Base-by-base conservation (phyloP, 2,888 invertebrate genomes). In the Carpatolechia fugitivella region DNA sequence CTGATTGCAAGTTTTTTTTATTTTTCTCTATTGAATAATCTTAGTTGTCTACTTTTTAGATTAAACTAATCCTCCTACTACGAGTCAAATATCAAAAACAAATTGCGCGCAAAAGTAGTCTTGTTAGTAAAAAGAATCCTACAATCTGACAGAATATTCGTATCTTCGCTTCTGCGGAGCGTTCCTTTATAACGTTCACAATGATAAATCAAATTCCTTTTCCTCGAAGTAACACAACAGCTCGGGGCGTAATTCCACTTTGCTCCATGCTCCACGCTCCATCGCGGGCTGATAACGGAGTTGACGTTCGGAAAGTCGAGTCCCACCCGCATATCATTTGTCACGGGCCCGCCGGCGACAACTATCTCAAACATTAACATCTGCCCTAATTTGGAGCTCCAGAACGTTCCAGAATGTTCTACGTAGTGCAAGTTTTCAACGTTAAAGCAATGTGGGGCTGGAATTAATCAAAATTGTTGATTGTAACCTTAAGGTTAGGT, bases 151-250 rank as follows among this genome's bases (percentile, higher is more conserved):
- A 20, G 24, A 5, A n/a, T 24, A 24, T 20, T 20, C 44, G n/a
- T 20, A 20, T n/a, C 20, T 18, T 8, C 24, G 8, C 20, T 29
- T 20, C 24, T 6, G 24, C n/a, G 20, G 74, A 75, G 70, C 72
- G 47, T 49, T 49, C 14, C 14, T 49, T 16, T 49, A 49, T 20
- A 35, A n/a, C 24, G 11, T 29, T 38, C 29, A 11, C n/a, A 35
- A 14, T 50, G 50, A 38, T 50, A 38, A 50, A 50, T 50, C 50
- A 38, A 50, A 38, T 50, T 50, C 50, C 35, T 49, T 49, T 50
- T 50, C 44, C 29, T 29, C 10, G 1, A 50, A 55, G 55, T 41
- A 41, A 41, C 50, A 50, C 50, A 55, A 55, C 49, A 49, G 49
- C 55, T 14, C 16, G 14, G n/a, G 49, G 55, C 35, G 55, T 31